Evolutionary conservation across 2,888 invertebrate genomes (phyloP).

Genomic region (Clostera curtula): DNA sequence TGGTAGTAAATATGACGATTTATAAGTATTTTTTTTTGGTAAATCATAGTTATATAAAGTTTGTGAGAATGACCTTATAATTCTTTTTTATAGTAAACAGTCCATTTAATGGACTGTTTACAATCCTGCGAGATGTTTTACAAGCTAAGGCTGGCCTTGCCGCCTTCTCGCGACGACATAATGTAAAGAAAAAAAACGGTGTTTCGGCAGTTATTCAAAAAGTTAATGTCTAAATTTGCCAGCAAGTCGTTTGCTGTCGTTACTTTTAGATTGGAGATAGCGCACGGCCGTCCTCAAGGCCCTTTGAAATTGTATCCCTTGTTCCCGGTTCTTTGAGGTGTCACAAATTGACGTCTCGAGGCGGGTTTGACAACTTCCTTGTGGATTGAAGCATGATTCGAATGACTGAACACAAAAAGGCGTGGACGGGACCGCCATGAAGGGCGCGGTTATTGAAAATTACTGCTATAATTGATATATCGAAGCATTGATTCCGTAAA

Average conservation of each 20-base stretch:
- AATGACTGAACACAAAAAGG: slow-evolving; percentile 3
- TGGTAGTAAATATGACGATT: too few relatives aligned
- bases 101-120: too few relatives aligned
- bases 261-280: slow-evolving; percentile 14
- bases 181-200: too few relatives aligned
- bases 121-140: too few relatives aligned
- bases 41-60: too few relatives aligned
- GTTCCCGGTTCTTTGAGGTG: slow-evolving; percentile 10
- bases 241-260: slow-evolving; percentile 3
- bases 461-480: too few relatives aligned
- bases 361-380: slow-evolving; percentile 15
- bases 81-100: too few relatives aligned
- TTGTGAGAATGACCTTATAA: too few relatives aligned
- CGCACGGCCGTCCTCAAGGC: slow-evolving; percentile 8
- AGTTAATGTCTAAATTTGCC: neutral
- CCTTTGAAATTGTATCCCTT: slow-evolving; percentile 11
- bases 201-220: neutral
- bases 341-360: slow-evolving; percentile 17
- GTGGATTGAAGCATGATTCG: slow-evolving; percentile 2
- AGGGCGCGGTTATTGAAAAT: neutral
- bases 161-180: too few relatives aligned
- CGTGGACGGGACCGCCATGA: neutral
- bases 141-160: too few relatives aligned
- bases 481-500: too few relatives aligned
- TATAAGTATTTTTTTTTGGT: too few relatives aligned